These are phyloP conservation scores for Labia minor DNA, from an alignment of 2,888 invertebrate genomes.

Conservation along the genomic window DNA sequence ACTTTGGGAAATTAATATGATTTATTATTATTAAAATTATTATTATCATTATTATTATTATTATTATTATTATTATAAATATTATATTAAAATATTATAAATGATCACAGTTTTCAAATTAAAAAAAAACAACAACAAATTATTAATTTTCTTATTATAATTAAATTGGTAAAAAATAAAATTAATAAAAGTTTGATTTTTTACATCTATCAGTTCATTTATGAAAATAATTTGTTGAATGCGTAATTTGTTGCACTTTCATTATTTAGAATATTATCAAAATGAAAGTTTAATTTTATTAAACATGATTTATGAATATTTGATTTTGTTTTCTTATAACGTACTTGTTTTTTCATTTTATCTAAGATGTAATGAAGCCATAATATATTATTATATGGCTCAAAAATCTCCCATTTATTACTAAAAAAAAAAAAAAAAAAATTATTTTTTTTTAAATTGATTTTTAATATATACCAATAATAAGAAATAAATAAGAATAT, in stretches of 20 bases:
- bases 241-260: background rate
- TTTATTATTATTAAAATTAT: too few species aligned
- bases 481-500: conserved; percentile 19
- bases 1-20: too few species aligned
- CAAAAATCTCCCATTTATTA: conserved; percentile 73
- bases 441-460: background rate
- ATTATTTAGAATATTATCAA: background rate
- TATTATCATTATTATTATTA: too few species aligned
- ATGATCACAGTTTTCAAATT: too few species aligned
- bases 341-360: conserved; percentile 61
- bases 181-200: too few species aligned
- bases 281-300: background rate
- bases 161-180: too few species aligned
- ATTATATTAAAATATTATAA: too few species aligned
- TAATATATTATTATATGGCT: conserved; percentile 75
- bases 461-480: background rate
- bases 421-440: conserved; percentile 41
- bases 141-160: too few species aligned
- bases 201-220: too few species aligned
- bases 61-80: too few species aligned
- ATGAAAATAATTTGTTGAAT: background rate
- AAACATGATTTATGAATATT: conserved; percentile 41
- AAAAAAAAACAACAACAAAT: too few species aligned
- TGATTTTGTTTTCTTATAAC: conserved; percentile 50
- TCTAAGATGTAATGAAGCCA: conserved; percentile 84